Percentiles rank a stretch among this genome's conserved stretches.
phyloP scores from a whole-genome alignment of 2,888 invertebrate genomes.

The Neoitamus cyanurus region DNA sequence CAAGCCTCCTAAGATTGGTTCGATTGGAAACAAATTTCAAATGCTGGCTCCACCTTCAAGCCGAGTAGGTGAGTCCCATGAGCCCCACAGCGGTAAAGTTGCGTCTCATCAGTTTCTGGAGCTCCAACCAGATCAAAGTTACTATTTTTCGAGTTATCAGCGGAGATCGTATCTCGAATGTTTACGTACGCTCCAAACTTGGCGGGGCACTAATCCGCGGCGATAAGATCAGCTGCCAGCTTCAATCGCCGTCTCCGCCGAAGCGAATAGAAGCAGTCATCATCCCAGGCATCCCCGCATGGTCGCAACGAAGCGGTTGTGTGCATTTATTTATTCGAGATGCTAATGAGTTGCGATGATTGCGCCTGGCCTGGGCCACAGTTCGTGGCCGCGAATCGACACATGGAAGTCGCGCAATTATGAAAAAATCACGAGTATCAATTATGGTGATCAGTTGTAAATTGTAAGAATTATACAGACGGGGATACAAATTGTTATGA shows the following conservation, averaged over 20 bases:
- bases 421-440: constrained; percentile 1
- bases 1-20: neutral
- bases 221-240: neutral
- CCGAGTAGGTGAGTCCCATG: neutral
- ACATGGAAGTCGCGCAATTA: neutral
- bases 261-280: neutral
- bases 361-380: neutral
- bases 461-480: neutral
- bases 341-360: constrained; percentile 1
- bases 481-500: neutral
- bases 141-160: constrained; percentile 1
- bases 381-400: constrained; percentile 1
- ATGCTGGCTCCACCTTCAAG: neutral
- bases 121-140: constrained; percentile 1
- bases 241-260: neutral
- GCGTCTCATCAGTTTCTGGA: neutral
- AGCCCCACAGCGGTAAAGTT: neutral
- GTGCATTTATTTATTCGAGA: neutral
- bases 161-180: neutral
- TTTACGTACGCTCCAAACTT: neutral
- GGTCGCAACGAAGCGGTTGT: neutral
- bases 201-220: neutral
- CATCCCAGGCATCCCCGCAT: neutral
- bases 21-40: constrained; percentile 1
- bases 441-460: neutral